Conservation (phyloP, 2,888 invertebrate species). For the Hydrotaea cyrtoneurina region DNA sequence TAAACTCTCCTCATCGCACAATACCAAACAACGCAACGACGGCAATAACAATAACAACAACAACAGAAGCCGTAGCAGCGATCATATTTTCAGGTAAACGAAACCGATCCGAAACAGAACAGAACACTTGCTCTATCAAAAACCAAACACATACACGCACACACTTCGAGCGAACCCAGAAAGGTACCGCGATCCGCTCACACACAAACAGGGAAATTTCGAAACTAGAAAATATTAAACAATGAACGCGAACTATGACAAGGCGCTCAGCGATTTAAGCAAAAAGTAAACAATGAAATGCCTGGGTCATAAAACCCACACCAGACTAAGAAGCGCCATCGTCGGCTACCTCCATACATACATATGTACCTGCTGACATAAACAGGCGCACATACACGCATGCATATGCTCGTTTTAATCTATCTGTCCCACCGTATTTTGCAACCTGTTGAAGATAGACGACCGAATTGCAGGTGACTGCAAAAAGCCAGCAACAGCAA, state of each 20-base stretch:
- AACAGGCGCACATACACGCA: background rate
- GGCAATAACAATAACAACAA: slow-evolving; percentile 27
- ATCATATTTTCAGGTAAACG: slow-evolving; percentile 52
- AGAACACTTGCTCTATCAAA: slow-evolving; percentile 63
- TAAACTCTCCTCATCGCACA: slow-evolving; percentile 54
- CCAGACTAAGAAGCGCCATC: slow-evolving; percentile 69
- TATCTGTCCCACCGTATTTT: background rate
- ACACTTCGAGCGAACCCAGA: background rate
- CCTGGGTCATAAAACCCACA: slow-evolving; percentile 56
- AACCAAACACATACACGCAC: background rate
- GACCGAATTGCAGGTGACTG: background rate
- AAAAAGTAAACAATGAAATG: slow-evolving; percentile 61
- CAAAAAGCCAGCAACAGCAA: background rate
- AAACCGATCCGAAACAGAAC: background rate
- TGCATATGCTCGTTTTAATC: background rate
- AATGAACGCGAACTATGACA: slow-evolving; percentile 21
- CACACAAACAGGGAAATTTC: slow-evolving; percentile 8
- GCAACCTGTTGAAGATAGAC: background rate
- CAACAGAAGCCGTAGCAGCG: background rate
- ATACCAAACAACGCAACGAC: slow-evolving; percentile 34
- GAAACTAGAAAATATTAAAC: slow-evolving; percentile 25
- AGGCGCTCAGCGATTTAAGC: slow-evolving; percentile 61
- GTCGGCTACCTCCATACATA: slow-evolving; percentile 52
- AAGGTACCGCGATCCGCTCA: slow-evolving; percentile 46
- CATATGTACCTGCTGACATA: background rate